Evolutionary conservation across 2,888 invertebrate genomes (phyloP), one percentile per base, ranked within the genome.

Genomic region (Lysandra bellargus): DNA sequence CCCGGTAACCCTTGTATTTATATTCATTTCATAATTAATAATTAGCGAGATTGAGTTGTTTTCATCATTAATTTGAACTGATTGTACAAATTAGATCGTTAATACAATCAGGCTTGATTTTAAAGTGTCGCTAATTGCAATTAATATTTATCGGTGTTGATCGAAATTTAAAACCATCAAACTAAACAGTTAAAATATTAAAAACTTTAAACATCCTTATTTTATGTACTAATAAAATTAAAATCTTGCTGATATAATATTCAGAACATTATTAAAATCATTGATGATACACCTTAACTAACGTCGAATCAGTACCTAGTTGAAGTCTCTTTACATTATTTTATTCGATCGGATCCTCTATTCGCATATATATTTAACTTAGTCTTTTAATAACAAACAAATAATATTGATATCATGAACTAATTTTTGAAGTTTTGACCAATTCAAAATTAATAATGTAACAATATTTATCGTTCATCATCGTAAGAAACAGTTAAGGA

Each of bases 1-100:
- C 33, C 14, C 69, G 33, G 14, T 69, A 12, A 69, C 64, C 64
- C 64, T 30, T 69, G n/a, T 7, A 61, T 69, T 33, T 69, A 37
- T 69, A 69, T 69, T 37, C 33, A 69, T 69, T 33, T 69, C 69
- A 37, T 69, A 14, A 69, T 69, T 33, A 37, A 33, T 69, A 33
- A 69, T 37, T 69, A 69, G 33, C 69, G 17, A 33, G 69, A 69
- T 69, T 37, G 69, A 14, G 5, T 69, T 33, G 17, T 14, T 69
- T 64, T 61, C 7, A 61, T 1, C 7, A 23, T 61, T 61, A n/a
- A 64, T 37, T 37, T 61, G 1, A 7, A 69, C 14, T 37, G 33
- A 69, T 69, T 33, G 33, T 37, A 69, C 69, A 37, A 69, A 69
- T 69, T 69, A 69, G 69, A 69, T 69, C 69, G 69, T 69, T 69